Evolutionary conservation across 2,797 vertebrate species (phyloP).

Genomic region (Anabacerthia variegaticeps): DNA sequence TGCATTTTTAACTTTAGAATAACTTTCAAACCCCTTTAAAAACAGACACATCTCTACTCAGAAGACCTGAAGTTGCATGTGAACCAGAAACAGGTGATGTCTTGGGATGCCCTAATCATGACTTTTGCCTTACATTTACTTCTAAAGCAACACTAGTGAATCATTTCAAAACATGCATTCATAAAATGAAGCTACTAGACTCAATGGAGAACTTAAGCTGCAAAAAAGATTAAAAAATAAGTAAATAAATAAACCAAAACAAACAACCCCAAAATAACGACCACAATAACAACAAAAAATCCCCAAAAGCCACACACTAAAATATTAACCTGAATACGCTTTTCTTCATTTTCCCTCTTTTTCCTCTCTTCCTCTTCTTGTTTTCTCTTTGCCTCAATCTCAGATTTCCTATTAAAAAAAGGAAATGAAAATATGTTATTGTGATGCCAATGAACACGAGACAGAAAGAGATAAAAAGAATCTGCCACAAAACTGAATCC

Average conservation of each 20-base stretch:
- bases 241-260: neutral
- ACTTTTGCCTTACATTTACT: neutral
- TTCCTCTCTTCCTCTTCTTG: constrained; percentile 94
- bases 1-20: neutral
- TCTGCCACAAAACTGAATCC: neutral
- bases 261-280: neutral
- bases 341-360: constrained; percentile 91
- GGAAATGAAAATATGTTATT: neutral
- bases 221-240: neutral
- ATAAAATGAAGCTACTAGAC: neutral
- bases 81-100: neutral
- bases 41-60: neutral
- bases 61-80: neutral
- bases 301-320: neutral
- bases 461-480: neutral
- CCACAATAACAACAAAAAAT: neutral
- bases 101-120: neutral
- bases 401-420: constrained; percentile 84
- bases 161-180: neutral
- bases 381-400: constrained; percentile 95
- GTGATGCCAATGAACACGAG: neutral
- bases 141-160: neutral
- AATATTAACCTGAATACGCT: constrained; percentile 83
- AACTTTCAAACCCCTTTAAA: neutral
- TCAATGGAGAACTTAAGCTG: neutral